Conservation (phyloP, 2,113 vertebrate species). For the Acrocephalus kingi region DNA sequence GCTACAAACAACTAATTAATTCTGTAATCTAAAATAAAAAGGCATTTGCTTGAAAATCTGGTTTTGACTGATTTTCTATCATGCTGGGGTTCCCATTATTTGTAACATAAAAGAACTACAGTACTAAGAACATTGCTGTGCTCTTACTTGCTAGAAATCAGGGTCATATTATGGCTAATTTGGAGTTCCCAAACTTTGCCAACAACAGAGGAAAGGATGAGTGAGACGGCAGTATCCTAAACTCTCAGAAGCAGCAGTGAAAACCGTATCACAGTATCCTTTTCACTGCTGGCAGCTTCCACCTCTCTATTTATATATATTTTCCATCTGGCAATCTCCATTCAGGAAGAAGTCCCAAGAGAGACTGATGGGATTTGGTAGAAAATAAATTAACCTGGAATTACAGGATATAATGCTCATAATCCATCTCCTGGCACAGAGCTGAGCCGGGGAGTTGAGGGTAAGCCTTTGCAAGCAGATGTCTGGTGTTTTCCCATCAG, state of each 20-base stretch:
- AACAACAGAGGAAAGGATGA: neutral
- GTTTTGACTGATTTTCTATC: neutral
- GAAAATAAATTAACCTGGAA: slow-evolving; percentile 22
- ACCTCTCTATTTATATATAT: neutral
- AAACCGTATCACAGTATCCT: neutral
- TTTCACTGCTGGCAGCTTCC: neutral
- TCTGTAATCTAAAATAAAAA: neutral
- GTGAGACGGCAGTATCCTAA: neutral
- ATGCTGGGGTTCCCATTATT: neutral
- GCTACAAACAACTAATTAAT: neutral
- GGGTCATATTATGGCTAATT: neutral
- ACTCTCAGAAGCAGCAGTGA: neutral
- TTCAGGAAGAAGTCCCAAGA: neutral
- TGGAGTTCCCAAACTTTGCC: neutral
- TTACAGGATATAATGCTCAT: slow-evolving; percentile 18
- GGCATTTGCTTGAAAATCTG: neutral
- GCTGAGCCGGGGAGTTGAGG: neutral
- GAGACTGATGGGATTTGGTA: neutral
- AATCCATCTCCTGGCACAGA: neutral
- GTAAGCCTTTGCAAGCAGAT: slow-evolving; percentile 35
- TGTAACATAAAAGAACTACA: neutral
- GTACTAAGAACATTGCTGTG: neutral
- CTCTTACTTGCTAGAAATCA: neutral
- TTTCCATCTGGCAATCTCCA: neutral
- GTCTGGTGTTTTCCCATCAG: neutral